Base-by-base conservation (phyloP, 2,113 vertebrate species). In the Heliornis fulica region DNA sequence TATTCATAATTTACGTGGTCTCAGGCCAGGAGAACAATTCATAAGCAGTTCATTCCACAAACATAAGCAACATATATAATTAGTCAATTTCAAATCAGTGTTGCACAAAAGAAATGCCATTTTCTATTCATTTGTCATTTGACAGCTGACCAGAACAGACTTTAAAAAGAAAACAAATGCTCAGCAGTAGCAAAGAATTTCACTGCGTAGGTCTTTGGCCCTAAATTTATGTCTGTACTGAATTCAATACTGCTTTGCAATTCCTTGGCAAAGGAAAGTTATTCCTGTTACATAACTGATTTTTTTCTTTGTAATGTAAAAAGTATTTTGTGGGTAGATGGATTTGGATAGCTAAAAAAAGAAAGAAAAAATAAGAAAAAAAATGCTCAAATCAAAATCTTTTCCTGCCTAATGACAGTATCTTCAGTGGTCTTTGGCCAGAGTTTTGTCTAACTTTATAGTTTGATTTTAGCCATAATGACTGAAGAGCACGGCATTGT, bases 291-390 rank as follows among this genome's bases (percentile, higher is more conserved):
- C 80, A 94, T 95, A 96, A 96, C 90, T 72, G 51, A 75, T 75
- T 96, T 92, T n/a, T 93, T 93, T 72, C 93, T 96, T 96, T 94
- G 93, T 95, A 87, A 93, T 84, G 53, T 93, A 94, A 78, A 92
- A 97, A 96, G 43, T 89, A 96, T 96, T 97, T 94, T 90, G 96
- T 84, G 96, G 90, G 88, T 81, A 93, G 74, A 90, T 77, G 60
- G 77, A 93, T 94, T 83, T 94, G 68, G 76, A 60, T 81, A 92
- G 68, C 88, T 46, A 22, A 21, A 60, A 48, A 87, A 65, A 63
- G 51, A 66, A 61, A 46, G 14, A 17, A 57, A 11, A 84, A 72
- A 83, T 18, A 92, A 75, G 69, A 78, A 83, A 21, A 91, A 71
- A 69, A 78, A 51, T 21, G 54, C 51, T 43, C 59, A 56, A 70